Percentiles rank a stretch among this genome's conserved stretches.
phyloP scores from a whole-genome alignment of 2,113 vertebrate genomes.

The Pitta sordida region DNA sequence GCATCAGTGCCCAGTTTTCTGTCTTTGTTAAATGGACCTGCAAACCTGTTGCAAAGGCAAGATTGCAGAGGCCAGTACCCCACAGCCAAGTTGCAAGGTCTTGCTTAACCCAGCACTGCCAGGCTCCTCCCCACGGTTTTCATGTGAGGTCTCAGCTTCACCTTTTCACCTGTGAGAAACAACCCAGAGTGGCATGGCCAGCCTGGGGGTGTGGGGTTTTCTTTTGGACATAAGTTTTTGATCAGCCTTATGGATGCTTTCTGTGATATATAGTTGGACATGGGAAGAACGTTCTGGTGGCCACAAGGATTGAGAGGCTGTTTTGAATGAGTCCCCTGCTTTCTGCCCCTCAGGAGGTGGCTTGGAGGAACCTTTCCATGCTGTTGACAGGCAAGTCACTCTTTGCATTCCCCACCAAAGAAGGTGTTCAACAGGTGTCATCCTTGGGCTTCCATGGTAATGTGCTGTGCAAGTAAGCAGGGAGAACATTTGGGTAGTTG shows the following conservation, averaged over 20 bases:
- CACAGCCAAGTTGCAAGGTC: neutral
- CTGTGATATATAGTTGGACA: rapidly evolving
- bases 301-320: neutral
- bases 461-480: neutral
- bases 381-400: neutral
- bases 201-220: neutral
- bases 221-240: neutral
- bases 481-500: neutral
- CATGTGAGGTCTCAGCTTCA: neutral
- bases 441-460: neutral
- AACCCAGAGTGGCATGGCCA: rapidly evolving
- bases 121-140: neutral
- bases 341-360: neutral
- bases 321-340: neutral
- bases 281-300: neutral
- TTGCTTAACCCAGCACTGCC: conserved; percentile 7
- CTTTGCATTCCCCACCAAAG: neutral
- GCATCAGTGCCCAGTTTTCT: neutral
- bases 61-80: neutral
- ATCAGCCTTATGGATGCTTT: neutral
- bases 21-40: conserved; percentile 44
- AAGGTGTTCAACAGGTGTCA: neutral
- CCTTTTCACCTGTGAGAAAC: neutral
- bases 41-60: neutral
- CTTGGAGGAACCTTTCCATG: neutral